Conservation (phyloP, 1,140 invertebrate species). For the Drosophila bocki region DNA sequence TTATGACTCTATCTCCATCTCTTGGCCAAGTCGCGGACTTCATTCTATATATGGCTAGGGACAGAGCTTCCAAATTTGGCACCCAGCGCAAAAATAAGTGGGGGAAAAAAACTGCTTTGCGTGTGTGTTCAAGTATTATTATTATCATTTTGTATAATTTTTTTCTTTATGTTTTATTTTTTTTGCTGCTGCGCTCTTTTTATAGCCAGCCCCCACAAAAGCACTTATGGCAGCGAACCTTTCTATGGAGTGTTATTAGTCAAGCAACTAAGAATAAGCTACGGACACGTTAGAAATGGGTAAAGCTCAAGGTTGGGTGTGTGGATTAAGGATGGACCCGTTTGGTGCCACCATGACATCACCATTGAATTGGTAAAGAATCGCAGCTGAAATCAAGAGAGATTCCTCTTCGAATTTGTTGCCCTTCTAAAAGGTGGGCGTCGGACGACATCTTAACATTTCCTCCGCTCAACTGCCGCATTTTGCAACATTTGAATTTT, state of each 20-base stretch:
- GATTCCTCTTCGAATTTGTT: constrained; percentile 15
- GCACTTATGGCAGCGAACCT: constrained; percentile 30
- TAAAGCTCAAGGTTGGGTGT: constrained; percentile 45
- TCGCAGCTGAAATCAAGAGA: constrained; percentile 6
- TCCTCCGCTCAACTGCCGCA: constrained; percentile 41
- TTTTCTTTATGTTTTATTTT: constrained; percentile 19
- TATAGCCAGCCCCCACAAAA: constrained; percentile 53
- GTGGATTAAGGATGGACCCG: constrained; percentile 39
- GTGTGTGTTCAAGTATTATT: constrained; percentile 65
- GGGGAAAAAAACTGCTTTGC: constrained; percentile 39
- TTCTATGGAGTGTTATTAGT: constrained; percentile 43
- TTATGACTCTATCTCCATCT: constrained; percentile 71
- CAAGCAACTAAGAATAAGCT: constrained; percentile 37
- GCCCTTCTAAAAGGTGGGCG: constrained; percentile 47
- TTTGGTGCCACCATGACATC: constrained; percentile 33
- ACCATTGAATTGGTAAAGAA: not conserved
- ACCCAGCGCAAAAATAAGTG: constrained; percentile 44
- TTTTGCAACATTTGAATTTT: constrained; percentile 70
- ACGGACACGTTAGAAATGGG: constrained; percentile 26
- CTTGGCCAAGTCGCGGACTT: constrained; percentile 38
- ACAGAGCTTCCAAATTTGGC: constrained; percentile 71
- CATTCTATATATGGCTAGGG: constrained; percentile 57
- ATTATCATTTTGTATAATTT: constrained; percentile 57
- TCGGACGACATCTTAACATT: constrained; percentile 2
- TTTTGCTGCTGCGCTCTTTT: constrained; percentile 25